A percentile compares a stretch with the other conserved stretches of the same genome.
phyloP scores from a whole-genome alignment of 2,888 invertebrate species.

The Arctia plantaginis region DNA sequence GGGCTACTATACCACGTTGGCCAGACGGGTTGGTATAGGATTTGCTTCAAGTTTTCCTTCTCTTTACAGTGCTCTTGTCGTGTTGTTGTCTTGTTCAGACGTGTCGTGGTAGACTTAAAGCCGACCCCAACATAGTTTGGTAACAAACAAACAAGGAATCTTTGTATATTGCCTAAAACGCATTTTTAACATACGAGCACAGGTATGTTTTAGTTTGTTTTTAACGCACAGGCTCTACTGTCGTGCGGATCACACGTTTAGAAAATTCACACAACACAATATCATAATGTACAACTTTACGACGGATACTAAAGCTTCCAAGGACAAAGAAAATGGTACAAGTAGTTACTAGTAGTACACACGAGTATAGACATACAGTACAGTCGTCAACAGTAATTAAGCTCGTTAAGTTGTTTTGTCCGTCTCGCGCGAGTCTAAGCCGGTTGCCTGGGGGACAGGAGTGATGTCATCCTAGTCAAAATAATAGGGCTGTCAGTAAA shows the following conservation, averaged over 20 bases:
- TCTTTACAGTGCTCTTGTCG: too few relatives aligned
- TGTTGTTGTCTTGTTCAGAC: too few relatives aligned
- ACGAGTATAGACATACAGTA: conserved; percentile 23
- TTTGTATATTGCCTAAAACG: not conserved
- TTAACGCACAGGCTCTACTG: too few relatives aligned
- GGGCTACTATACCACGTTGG: too few relatives aligned
- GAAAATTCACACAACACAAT: not conserved
- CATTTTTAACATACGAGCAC: not conserved
- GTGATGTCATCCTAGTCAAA: conserved; percentile 26
- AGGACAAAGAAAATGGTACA: not conserved
- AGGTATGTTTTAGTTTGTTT: too few relatives aligned
- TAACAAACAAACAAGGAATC: too few relatives aligned
- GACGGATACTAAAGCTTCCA: not conserved
- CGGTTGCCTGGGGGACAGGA: conserved; percentile 3
- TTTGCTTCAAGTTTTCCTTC: too few relatives aligned
- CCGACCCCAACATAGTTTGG: too few relatives aligned
- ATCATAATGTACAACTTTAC: not conserved
- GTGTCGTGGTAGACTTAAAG: too few relatives aligned
- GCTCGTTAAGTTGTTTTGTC: conserved; percentile 56
- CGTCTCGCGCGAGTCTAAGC: conserved; percentile 51
- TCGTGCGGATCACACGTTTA: not conserved
- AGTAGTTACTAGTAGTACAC: not conserved
- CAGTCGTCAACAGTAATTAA: conserved; percentile 59
- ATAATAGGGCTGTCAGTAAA: conserved; percentile 32
- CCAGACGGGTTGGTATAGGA: too few relatives aligned